phyloP scores from a whole-genome alignment of 1,140 invertebrate species.

The Neelides sp. region DNA sequence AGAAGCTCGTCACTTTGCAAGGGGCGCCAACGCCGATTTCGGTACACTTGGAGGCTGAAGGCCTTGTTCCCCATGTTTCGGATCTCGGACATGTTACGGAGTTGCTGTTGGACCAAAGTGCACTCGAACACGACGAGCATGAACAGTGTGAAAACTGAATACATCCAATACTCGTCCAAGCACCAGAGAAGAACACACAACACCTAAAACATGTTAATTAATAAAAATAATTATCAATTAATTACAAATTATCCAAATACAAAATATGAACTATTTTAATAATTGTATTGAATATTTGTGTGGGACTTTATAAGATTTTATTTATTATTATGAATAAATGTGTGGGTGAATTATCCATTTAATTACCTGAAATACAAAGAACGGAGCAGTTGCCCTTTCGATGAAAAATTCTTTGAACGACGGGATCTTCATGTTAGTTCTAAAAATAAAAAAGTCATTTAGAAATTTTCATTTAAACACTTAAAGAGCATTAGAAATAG shows the following conservation, averaged over 20 bases:
- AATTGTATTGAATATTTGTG: too few species aligned
- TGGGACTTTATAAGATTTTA: too few species aligned
- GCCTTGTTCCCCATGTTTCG: constrained; percentile 99
- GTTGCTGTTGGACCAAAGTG: constrained; percentile 93
- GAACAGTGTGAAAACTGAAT: constrained; percentile 90
- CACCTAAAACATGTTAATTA: constrained; percentile 44
- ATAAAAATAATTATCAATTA: too few species aligned
- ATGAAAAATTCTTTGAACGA: constrained; percentile 93
- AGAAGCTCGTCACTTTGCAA: constrained; percentile 76
- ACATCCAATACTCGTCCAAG: constrained; percentile 96
- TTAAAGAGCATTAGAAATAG: background rate
- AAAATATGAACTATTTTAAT: too few species aligned
- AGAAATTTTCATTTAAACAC: background rate
- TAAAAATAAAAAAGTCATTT: constrained; percentile 38
- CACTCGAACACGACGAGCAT: constrained; percentile 98
- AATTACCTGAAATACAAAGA: constrained; percentile 60
- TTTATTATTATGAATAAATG: too few species aligned
- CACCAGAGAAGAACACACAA: constrained; percentile 98
- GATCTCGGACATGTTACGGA: constrained; percentile 97
- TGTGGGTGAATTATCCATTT: background rate
- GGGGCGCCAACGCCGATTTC: constrained; percentile 81
- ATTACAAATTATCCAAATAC: too few species aligned
- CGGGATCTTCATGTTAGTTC: constrained; percentile 79
- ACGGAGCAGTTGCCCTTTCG: constrained; percentile 94
- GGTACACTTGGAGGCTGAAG: constrained; percentile 68